Conservation (phyloP, 1,140 invertebrate genomes). For the Eumeta japonica region DNA sequence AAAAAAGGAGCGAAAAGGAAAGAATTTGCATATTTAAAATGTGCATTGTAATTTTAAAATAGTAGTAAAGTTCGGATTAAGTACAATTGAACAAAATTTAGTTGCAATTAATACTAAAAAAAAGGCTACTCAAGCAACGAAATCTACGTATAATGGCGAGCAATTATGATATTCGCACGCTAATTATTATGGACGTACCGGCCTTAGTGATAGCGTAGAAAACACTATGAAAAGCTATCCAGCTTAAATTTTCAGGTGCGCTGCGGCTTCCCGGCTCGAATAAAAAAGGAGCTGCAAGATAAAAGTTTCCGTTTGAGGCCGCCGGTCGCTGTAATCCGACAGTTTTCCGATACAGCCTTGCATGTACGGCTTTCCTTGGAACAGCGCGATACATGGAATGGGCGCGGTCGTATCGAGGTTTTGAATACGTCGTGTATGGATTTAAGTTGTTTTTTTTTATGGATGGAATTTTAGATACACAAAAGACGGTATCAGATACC, state of each 20-base stretch:
- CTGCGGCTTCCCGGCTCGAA: slow-evolving; percentile 16
- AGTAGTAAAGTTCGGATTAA: too few relatives aligned
- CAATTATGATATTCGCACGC: too few relatives aligned
- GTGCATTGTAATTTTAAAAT: too few relatives aligned
- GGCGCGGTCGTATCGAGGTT: too few relatives aligned
- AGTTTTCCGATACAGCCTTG: slow-evolving; percentile 26
- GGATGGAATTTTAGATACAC: slow-evolving; percentile 14
- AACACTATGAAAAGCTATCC: slow-evolving; percentile 16
- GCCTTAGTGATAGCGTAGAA: too few relatives aligned
- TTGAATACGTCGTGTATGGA: too few relatives aligned
- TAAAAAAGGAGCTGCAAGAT: slow-evolving; percentile 24
- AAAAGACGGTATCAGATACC: neutral
- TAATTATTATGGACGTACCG: too few relatives aligned
- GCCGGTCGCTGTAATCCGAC: slow-evolving; percentile 26
- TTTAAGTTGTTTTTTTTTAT: slow-evolving; percentile 18
- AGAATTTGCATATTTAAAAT: too few relatives aligned
- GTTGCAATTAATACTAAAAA: slow-evolving; percentile 22
- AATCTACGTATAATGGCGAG: slow-evolving; percentile 35
- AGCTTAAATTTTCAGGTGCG: slow-evolving; percentile 18
- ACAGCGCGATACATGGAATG: too few relatives aligned
- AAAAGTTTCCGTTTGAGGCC: slow-evolving; percentile 27
- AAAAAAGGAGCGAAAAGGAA: too few relatives aligned
- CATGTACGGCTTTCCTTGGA: too few relatives aligned
- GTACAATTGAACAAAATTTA: slow-evolving; percentile 2
- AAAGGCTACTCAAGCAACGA: slow-evolving; percentile 45